These are phyloP conservation scores for Laspeyria flexula DNA, from an alignment of 2,888 invertebrate species.

Conservation along the genomic window DNA sequence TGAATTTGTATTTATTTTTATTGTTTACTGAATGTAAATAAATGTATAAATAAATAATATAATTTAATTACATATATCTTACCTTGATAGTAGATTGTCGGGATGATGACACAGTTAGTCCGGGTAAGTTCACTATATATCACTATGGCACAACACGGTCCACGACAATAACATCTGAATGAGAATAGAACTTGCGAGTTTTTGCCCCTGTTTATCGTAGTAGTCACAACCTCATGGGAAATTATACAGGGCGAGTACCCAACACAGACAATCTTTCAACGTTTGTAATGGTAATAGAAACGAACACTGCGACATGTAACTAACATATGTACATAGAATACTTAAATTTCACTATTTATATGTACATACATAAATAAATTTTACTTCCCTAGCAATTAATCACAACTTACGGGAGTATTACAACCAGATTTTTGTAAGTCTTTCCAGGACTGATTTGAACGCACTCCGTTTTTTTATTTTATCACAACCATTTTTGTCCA, in stretches of 20 bases:
- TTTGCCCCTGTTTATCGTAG: constrained; percentile 69
- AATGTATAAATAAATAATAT: too few relatives aligned
- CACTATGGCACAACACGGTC: constrained; percentile 54
- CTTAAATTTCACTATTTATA: constrained; percentile 55
- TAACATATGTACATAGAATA: constrained; percentile 60
- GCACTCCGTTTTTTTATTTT: constrained; percentile 52
- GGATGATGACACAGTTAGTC: constrained; percentile 52
- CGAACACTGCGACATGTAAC: constrained; percentile 57
- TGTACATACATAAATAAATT: constrained; percentile 67
- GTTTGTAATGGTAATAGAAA: constrained; percentile 60
- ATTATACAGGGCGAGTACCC: constrained; percentile 65
- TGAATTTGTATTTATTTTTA: too few relatives aligned
- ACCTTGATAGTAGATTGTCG: constrained; percentile 40
- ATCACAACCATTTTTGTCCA: constrained; percentile 77
- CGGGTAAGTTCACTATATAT: constrained; percentile 54
- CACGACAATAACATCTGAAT: constrained; percentile 66
- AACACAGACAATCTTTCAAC: constrained; percentile 65
- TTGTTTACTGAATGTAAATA: too few relatives aligned
- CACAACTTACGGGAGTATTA: constrained; percentile 77
- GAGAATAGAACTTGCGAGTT: constrained; percentile 65
- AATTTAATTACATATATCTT: constrained; percentile 31
- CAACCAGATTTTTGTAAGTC: constrained; percentile 73
- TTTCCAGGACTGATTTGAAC: constrained; percentile 57
- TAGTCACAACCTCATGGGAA: constrained; percentile 81
- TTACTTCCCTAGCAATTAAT: constrained; percentile 66